Conservation (phyloP, 2,797 vertebrate species). For the Enoplosus armatus region DNA sequence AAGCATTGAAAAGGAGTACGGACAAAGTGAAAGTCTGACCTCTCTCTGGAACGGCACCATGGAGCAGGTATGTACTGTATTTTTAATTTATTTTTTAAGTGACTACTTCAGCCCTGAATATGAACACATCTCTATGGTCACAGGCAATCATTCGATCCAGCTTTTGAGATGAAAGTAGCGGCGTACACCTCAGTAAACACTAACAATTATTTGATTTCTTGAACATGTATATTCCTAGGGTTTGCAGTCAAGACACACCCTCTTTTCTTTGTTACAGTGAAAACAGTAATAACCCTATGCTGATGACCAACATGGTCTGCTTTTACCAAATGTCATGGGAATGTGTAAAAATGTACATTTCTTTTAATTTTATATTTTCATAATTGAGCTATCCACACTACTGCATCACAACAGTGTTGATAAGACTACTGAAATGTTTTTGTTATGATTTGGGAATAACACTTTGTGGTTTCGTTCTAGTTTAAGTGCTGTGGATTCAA, state of each 20-base stretch:
- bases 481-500: conserved; percentile 83
- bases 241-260: accelerated
- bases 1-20: conserved; percentile 64
- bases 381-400: too few species aligned
- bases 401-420: not conserved
- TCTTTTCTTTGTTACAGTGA: not conserved
- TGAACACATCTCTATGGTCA: not conserved
- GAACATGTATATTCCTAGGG: not conserved
- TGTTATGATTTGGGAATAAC: conserved; percentile 8
- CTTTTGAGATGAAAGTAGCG: not conserved
- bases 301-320: not conserved
- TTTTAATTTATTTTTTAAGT: not conserved
- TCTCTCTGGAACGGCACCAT: conserved; percentile 82
- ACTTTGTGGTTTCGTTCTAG: conserved; percentile 62
- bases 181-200: not conserved
- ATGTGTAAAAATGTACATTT: not conserved
- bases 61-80: conserved; percentile 76
- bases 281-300: not conserved
- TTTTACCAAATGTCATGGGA: not conserved
- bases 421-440: not conserved
- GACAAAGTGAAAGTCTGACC: conserved; percentile 5
- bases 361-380: too few species aligned
- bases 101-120: not conserved
- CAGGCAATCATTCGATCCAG: not conserved
- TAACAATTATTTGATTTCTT: not conserved